These are phyloP conservation scores for Chaetura pelagica DNA, from an alignment of 2,113 vertebrate species.

Conservation along the genomic window DNA sequence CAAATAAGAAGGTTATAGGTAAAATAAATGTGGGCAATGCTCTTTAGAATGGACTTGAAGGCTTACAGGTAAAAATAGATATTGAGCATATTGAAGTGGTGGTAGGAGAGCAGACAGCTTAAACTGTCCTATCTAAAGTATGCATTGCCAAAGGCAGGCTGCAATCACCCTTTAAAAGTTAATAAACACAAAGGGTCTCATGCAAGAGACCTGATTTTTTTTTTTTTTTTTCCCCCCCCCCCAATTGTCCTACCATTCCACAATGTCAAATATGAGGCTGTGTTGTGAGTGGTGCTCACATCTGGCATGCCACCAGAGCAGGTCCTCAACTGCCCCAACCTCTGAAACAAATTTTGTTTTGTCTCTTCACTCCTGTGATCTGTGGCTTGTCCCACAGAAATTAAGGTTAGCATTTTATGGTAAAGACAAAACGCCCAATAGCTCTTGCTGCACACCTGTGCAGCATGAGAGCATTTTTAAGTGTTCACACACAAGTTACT, in stretches of 20 bases:
- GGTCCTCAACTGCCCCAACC: neutral
- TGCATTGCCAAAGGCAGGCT: neutral
- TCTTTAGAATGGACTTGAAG: neutral
- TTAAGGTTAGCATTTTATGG: neutral
- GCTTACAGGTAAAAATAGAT: neutral
- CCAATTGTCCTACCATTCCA: neutral
- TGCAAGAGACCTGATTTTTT: neutral
- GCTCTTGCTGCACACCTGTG: neutral
- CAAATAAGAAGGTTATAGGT: too few relatives aligned
- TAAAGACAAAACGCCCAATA: neutral
- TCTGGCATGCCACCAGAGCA: neutral
- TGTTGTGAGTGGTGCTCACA: neutral
- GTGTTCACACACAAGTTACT: neutral
- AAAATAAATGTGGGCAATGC: neutral
- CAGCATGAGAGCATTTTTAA: neutral
- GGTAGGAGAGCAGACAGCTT: neutral
- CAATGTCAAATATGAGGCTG: rapidly evolving
- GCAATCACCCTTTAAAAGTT: neutral
- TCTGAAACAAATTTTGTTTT: neutral
- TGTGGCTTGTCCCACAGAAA: neutral
- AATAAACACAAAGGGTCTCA: neutral
- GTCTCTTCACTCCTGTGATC: neutral
- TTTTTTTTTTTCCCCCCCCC: neutral
- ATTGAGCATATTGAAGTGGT: neutral
- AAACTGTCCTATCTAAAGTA: neutral